These are phyloP conservation scores for Eupithecia abbreviata DNA, from an alignment of 2,888 invertebrate genomes.

Conservation along the genomic window DNA sequence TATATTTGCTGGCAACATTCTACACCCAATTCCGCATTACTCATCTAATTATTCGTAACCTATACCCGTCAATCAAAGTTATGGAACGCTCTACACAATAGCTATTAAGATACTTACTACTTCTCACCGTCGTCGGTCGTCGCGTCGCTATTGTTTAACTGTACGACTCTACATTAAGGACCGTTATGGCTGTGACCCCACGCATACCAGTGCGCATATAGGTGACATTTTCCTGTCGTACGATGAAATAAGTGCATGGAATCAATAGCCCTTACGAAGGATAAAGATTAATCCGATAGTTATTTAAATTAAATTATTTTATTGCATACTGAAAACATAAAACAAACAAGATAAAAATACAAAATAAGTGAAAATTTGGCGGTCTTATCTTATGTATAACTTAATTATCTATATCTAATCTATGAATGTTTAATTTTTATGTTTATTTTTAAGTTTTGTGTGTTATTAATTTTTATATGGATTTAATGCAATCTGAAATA, in stretches of 20 bases:
- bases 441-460: no score
- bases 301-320: no score
- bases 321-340: no score
- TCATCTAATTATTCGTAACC: neutral
- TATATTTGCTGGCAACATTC: neutral
- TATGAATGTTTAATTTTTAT: no score
- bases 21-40: neutral
- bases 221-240: constrained; percentile 21
- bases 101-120: neutral
- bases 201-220: constrained; percentile 18
- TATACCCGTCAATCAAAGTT: neutral
- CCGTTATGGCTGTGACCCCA: constrained; percentile 28
- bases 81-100: neutral
- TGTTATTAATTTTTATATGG: no score
- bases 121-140: neutral
- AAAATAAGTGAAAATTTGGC: no score
- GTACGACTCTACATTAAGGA: constrained; percentile 19
- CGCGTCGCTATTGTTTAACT: constrained; percentile 18
- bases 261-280: neutral
- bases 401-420: no score
- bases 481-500: no score
- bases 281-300: no score
- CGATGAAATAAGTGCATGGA: neutral
- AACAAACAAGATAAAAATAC: no score
- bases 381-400: no score